Conservation (phyloP, 2,888 invertebrate species). For the Ochropleura plecta region DNA sequence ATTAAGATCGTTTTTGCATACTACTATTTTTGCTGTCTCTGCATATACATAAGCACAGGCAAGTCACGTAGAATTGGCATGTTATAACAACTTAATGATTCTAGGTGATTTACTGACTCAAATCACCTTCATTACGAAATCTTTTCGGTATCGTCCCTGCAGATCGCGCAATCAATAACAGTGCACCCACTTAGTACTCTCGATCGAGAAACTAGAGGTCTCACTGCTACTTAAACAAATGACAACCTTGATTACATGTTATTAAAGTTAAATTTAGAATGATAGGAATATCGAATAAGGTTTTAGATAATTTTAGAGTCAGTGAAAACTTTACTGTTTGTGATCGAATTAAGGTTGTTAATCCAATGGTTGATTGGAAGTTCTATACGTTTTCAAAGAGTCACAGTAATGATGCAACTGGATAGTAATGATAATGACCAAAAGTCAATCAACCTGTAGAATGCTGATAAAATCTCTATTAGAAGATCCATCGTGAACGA, state of each 20-base stretch:
- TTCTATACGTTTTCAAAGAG: conserved; percentile 16
- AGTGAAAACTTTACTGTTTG: conserved; percentile 13
- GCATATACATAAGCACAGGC: conserved; percentile 6
- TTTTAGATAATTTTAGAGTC: background rate
- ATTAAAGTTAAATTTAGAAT: conserved; percentile 38
- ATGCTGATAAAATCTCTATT: conserved; percentile 58
- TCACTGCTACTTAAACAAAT: conserved; percentile 26
- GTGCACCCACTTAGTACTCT: conserved; percentile 46
- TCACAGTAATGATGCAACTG: conserved; percentile 40
- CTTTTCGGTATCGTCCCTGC: conserved; percentile 51
- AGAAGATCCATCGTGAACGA: conserved; percentile 21
- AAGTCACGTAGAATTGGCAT: conserved; percentile 61
- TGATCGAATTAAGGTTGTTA: background rate
- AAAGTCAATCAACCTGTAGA: conserved; percentile 51
- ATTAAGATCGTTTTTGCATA: background rate
- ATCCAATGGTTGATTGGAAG: background rate
- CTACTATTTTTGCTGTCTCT: conserved; percentile 14
- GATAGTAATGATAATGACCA: conserved; percentile 52
- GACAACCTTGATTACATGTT: background rate
- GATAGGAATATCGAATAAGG: background rate
- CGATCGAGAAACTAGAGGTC: background rate
- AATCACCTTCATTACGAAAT: conserved; percentile 62
- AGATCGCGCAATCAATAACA: conserved; percentile 46
- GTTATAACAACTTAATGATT: conserved; percentile 68
- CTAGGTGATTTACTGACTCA: conserved; percentile 66